Evolutionary conservation across 2,797 vertebrate species (phyloP).

Genomic region (Cottoperca gobio): DNA sequence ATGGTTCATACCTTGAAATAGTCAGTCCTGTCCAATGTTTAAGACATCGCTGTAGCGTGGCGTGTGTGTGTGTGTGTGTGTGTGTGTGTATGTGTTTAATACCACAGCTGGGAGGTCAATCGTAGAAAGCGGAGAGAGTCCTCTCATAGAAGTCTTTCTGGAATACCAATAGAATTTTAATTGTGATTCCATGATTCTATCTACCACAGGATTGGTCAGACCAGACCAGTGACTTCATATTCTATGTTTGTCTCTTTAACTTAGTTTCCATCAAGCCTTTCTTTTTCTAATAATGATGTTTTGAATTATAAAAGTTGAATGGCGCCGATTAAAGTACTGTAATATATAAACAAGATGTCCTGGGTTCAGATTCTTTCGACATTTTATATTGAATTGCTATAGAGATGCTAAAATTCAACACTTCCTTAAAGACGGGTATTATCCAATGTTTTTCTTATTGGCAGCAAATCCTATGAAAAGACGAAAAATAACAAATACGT

Average conservation of each 20-base stretch:
- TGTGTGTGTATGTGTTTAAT: slow-evolving; percentile 21
- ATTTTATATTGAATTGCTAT: neutral
- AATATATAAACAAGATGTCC: neutral
- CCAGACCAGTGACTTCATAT: slow-evolving; percentile 58
- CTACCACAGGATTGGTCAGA: slow-evolving; percentile 27
- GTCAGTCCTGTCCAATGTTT: slow-evolving; percentile 16
- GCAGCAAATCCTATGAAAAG: neutral
- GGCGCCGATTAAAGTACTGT: neutral
- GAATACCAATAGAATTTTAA: slow-evolving; percentile 42
- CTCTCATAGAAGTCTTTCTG: slow-evolving; percentile 44
- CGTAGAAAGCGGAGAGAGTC: neutral
- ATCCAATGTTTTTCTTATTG: neutral
- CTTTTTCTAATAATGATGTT: slow-evolving; percentile 15
- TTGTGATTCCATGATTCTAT: slow-evolving; percentile 52
- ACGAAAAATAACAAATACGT: neutral
- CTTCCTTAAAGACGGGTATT: neutral
- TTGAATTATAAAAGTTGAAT: slow-evolving; percentile 6
- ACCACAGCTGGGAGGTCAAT: slow-evolving; percentile 44
- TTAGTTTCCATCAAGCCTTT: slow-evolving; percentile 35
- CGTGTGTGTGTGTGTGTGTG: slow-evolving; percentile 25
- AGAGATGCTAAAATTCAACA: neutral
- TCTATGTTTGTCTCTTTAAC: slow-evolving; percentile 39
- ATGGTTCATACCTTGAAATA: slow-evolving; percentile 15
- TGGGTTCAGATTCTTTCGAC: neutral
- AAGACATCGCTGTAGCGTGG: slow-evolving; percentile 13